Evolutionary conservation across 1,140 invertebrate species (phyloP), one percentile per base, ranked within the genome.

Genomic region (Diprion similis): DNA sequence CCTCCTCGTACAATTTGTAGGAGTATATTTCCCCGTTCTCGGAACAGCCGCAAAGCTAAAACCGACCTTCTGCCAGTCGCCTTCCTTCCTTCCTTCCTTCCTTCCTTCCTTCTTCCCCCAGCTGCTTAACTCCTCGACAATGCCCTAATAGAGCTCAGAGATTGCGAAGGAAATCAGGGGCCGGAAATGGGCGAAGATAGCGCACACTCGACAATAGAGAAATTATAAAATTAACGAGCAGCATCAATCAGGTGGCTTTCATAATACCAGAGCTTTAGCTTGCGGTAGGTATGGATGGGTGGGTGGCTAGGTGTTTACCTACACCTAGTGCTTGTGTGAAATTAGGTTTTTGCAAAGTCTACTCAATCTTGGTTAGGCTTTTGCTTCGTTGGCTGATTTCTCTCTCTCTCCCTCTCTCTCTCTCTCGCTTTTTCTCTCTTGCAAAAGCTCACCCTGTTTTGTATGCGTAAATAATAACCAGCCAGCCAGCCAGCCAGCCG

Each of bases 1-100:
- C 73, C 76, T 78, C 75, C 79, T 78, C 78, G 81, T 81, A 85
- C 85, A 87, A 87, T 87, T 87, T 87, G 85, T 86, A 86, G 86
- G 83, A 83, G 86, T 84, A 83, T 85, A 84, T 84, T 68, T 68
- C 66, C 18, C 4, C 10, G 10, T 19, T 0, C 37, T 15, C 66
- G 18, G 11, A 37, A 37, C 24, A 37, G 24, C 24, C 24, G 24
- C 24, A 59, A 59, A 59, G 3, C 51, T 59, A 15, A 17, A 59
- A 59, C 11, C 8, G 24, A 37, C 51, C 24, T 37, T 37, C 24
- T 59, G 11, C 51, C 51, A n/a, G 17, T 46, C 10, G 46, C 59
- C 66, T 51, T 51, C 75, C 70, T 48, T 76, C 72, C 11, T 11
- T 59, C 51, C n/a, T 51, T 51, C 48, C 48, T 18, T 17, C 45